A percentile compares a stretch with the other conserved stretches of the same genome.
These are phyloP conservation scores for Macrochelys suwanniensis DNA, from an alignment of 2,797 vertebrate species.

Conservation along the genomic window DNA sequence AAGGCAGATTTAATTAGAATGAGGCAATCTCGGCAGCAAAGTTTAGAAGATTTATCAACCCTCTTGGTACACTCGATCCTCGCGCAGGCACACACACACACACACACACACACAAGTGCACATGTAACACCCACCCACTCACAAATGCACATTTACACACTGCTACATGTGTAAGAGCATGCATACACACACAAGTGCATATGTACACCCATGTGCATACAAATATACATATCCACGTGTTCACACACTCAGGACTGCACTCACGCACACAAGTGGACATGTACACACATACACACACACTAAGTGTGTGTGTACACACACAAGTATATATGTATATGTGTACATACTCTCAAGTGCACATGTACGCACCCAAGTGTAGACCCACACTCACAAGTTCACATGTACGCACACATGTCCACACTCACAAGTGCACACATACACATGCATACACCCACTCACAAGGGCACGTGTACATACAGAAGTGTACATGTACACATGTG, in stretches of 20 bases:
- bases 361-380: too few species aligned
- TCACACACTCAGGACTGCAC: not conserved
- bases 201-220: not conserved
- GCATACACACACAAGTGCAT: too few species aligned
- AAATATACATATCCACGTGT: rapidly evolving
- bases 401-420: not conserved
- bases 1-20: conserved; percentile 71
- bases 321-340: not conserved
- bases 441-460: not conserved
- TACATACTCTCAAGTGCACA: not conserved
- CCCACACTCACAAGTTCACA: too few species aligned
- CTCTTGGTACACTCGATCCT: not conserved
- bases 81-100: not conserved
- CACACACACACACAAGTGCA: rapidly evolving
- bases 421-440: too few species aligned
- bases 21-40: conserved; percentile 49
- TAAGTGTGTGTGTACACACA: not conserved
- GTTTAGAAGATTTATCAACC: conserved; percentile 51
- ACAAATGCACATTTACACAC: not conserved
- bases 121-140: not conserved
- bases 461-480: not conserved
- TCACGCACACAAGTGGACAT: not conserved
- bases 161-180: not conserved
- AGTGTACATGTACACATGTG: too few species aligned
- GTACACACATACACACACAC: not conserved